A percentile compares a stretch with the other conserved stretches of the same genome.
phyloP scores from a whole-genome alignment of 2,113 vertebrate species.

The Peromyscus californicus region DNA sequence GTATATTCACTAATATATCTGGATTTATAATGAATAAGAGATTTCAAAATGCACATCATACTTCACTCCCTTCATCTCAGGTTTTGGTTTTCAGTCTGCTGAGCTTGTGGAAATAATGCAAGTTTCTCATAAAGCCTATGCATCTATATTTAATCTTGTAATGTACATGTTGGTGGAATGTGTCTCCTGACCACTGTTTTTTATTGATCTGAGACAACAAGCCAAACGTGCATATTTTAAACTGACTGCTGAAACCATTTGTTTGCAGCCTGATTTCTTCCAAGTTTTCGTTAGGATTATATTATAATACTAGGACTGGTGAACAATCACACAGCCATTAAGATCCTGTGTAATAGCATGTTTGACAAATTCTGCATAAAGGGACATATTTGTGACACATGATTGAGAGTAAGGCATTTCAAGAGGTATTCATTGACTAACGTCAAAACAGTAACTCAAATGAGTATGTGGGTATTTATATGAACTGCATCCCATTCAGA shows the following conservation, averaged over 20 bases:
- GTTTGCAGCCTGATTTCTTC: slow-evolving; percentile 14
- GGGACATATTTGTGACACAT: not conserved
- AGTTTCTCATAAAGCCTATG: slow-evolving; percentile 16
- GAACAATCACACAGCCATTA: not conserved
- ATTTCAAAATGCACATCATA: not conserved
- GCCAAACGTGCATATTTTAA: slow-evolving; percentile 28
- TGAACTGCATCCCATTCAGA: not conserved
- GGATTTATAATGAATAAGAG: not conserved
- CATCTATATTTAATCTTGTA: slow-evolving; percentile 4
- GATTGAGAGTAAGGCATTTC: not conserved
- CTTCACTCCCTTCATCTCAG: not conserved
- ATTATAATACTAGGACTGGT: not conserved
- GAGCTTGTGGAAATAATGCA: not conserved
- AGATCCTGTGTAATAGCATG: not conserved
- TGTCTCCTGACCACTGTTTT: slow-evolving; percentile 35
- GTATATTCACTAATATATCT: not conserved
- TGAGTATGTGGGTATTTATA: not conserved
- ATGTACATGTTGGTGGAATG: not conserved
- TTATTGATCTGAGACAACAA: slow-evolving; percentile 50
- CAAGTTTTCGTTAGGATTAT: slow-evolving; percentile 44
- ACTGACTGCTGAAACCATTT: slow-evolving; percentile 29
- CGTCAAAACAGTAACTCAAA: not conserved
- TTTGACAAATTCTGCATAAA: slow-evolving; percentile 32
- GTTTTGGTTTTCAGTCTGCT: not conserved
- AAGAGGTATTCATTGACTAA: not conserved